Evolutionary conservation across 2,888 invertebrate genomes (phyloP).

Genomic region (Eurytoma adleriae): DNA sequence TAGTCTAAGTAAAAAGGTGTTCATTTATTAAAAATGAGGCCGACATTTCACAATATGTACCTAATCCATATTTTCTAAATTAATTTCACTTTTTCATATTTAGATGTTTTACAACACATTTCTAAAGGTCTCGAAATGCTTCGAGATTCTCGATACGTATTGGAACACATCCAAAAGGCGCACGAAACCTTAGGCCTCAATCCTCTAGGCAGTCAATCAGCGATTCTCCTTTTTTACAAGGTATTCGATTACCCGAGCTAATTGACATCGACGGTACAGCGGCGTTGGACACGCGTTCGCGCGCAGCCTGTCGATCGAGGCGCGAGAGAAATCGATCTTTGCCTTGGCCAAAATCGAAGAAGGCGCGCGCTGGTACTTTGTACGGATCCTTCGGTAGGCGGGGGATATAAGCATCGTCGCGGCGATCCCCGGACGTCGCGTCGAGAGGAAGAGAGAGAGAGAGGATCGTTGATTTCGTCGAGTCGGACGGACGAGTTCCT

Average conservation of each 20-base stretch:
- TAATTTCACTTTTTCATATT: no score
- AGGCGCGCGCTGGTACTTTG: neutral
- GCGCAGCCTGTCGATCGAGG: slow-evolving; percentile 42
- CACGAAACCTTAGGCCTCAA: no score
- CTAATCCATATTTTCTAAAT: no score
- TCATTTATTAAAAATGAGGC: no score
- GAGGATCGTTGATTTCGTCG: neutral
- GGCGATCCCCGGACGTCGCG: neutral
- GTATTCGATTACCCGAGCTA: slow-evolving; percentile 41
- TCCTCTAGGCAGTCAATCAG: no score
- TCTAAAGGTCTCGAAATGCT: no score
- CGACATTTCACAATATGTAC: no score
- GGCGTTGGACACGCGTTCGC: neutral
- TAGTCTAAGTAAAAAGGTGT: no score
- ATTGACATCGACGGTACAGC: slow-evolving; percentile 41
- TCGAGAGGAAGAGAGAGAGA: neutral
- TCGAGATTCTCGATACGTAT: no score
- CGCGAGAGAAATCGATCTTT: slow-evolving; percentile 47
- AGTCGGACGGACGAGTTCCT: slow-evolving; percentile 36
- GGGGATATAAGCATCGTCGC: slow-evolving; percentile 49
- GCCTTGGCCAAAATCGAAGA: slow-evolving; percentile 35
- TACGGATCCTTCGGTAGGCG: slow-evolving; percentile 22
- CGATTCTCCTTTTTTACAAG: no score
- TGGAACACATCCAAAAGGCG: no score
- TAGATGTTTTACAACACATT: no score